Conservation (phyloP, 2,888 invertebrate genomes). For the Athrips mouffetella region DNA sequence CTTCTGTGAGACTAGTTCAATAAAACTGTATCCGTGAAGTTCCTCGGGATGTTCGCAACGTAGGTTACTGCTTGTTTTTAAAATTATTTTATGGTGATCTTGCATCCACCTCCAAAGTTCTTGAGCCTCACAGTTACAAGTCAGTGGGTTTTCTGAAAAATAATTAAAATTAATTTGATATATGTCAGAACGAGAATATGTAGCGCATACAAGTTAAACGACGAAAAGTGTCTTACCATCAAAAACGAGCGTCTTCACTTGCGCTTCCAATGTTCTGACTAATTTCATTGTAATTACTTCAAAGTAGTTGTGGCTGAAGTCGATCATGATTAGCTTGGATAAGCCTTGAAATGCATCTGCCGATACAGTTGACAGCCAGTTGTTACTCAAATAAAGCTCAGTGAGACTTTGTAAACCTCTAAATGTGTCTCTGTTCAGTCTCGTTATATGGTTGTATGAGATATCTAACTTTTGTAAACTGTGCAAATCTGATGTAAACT, state of each 20-base stretch:
- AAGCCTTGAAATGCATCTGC: constrained; percentile 87
- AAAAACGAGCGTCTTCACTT: constrained; percentile 85
- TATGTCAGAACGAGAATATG: not conserved
- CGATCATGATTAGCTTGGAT: constrained; percentile 85
- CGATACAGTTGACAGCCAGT: constrained; percentile 88
- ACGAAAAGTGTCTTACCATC: constrained; percentile 81
- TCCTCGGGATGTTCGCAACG: constrained; percentile 91
- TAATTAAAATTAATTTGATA: not conserved
- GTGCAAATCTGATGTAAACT: constrained; percentile 87
- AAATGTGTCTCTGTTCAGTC: constrained; percentile 86
- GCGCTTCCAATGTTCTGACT: constrained; percentile 87
- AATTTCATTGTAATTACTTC: constrained; percentile 88
- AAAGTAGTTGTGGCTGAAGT: constrained; percentile 90
- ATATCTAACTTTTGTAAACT: constrained; percentile 88
- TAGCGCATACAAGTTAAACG: not conserved
- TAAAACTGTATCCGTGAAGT: constrained; percentile 85
- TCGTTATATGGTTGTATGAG: constrained; percentile 89
- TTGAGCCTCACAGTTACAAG: constrained; percentile 93
- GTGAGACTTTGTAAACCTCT: constrained; percentile 85
- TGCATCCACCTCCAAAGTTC: constrained; percentile 95
- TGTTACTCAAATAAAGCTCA: constrained; percentile 88
- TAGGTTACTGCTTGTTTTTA: constrained; percentile 79
- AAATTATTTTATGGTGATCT: constrained; percentile 88
- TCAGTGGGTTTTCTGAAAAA: constrained; percentile 89
- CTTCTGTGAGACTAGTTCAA: constrained; percentile 87